These are phyloP conservation scores for Dendroctonus valens DNA, from an alignment of 1,140 invertebrate species.

Conservation along the genomic window DNA sequence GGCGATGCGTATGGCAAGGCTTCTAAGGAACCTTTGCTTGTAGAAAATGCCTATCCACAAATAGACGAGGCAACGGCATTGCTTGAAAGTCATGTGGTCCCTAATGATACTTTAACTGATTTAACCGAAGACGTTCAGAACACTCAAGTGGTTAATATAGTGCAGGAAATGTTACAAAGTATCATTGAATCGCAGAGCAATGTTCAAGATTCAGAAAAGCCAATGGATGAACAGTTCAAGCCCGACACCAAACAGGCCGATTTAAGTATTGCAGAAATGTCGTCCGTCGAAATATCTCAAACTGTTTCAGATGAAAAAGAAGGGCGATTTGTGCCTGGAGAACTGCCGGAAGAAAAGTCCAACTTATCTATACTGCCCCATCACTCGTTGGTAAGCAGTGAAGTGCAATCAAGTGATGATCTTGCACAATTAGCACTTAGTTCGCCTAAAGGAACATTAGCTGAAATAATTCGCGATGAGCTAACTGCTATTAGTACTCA, in stretches of 20 bases:
- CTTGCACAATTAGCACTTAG: conserved; percentile 27
- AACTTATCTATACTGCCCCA: conserved; percentile 38
- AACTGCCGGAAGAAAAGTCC: conserved; percentile 47
- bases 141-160: conserved; percentile 46
- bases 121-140: conserved; percentile 35
- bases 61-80: conserved; percentile 41
- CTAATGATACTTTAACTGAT: conserved; percentile 36
- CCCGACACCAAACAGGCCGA: conserved; percentile 49
- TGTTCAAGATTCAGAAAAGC: conserved; percentile 55
- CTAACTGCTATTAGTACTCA: conserved; percentile 54
- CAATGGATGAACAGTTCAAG: conserved; percentile 48
- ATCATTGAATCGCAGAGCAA: conserved; percentile 54
- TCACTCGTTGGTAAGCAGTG: conserved; percentile 20
- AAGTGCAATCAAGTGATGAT: conserved; percentile 36
- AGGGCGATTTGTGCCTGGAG: conserved; percentile 42
- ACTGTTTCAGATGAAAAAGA: conserved; percentile 55
- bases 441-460: conserved; percentile 28
- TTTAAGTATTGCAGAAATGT: conserved; percentile 50
- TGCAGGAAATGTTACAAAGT: conserved; percentile 52
- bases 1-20: conserved; percentile 51
- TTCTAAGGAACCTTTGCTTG: conserved; percentile 39
- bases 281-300: conserved; percentile 53
- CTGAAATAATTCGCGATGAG: conserved; percentile 45
- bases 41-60: conserved; percentile 48
- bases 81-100: conserved; percentile 38